Base-by-base conservation (phyloP, 2,888 invertebrate genomes). In the Unio pictorum region DNA sequence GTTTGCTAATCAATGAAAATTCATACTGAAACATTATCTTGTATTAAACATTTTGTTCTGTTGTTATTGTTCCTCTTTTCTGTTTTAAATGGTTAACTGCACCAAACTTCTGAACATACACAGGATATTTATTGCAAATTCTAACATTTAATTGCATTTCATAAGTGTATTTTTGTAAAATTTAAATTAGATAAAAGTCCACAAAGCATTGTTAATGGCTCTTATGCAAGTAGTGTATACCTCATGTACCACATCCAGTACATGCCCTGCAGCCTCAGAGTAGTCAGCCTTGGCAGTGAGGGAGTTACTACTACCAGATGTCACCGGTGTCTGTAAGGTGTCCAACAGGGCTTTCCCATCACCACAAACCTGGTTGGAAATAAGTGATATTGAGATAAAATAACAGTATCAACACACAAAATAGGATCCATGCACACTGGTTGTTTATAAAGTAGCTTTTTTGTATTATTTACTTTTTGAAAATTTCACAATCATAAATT, bases 171-270 rank as follows among this genome's bases (percentile, higher is more conserved):
- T 45, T 45, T 45, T 11, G 5, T 34, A 34, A 28, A 26, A 11
- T 28, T 23, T 18, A 62, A 62, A 62, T 26, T 30, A 20, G 1
- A 62, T 18, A 28, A 62, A 45, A 11, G 11, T 45, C 7, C 3
- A 63, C 55, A 63, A 18, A 54, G 15, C 23, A 7, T 11, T 23
- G 15, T 20, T 63, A 54, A 34, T 59, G 28, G 45, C n/a, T 56
- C 23, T 17, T 34, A 55, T 20, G 18, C 34, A 26, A 68, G 45
- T 26, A 18, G 11, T 62, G 45, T 73, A 67, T 72, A 90, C 90
- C 92, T 97, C 97, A 91, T 98, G 98, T 79, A 98, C 97, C 64
- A 98, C 96, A 66, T 96, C 96, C 76, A 98, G 92, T 66, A 98
- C 98, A 91, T 98, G 98, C 87, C 96, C 96, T 66, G 98, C 97